Percentiles rank a stretch among this genome's conserved stretches.
These are phyloP conservation scores for Epiblema foenella DNA, from an alignment of 2,888 invertebrate genomes.

Conservation along the genomic window DNA sequence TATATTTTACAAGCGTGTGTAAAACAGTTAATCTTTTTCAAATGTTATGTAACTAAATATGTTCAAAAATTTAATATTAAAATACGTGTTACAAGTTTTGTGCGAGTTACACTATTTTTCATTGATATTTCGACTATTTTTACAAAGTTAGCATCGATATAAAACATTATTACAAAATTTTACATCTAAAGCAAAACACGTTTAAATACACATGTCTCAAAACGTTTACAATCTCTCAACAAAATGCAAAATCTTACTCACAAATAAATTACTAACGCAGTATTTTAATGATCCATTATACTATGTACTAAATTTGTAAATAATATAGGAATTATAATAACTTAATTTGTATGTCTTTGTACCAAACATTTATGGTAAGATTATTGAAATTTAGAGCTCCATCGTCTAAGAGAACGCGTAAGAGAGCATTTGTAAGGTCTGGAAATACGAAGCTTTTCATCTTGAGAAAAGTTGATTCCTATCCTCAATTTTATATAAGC, in stretches of 20 bases:
- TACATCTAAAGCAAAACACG: slow-evolving; percentile 66
- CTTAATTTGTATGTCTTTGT: slow-evolving; percentile 83
- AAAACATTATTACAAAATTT: slow-evolving; percentile 53
- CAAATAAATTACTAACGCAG: slow-evolving; percentile 77
- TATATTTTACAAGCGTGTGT: slow-evolving; percentile 55
- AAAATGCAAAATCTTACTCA: slow-evolving; percentile 77
- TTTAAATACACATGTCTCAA: slow-evolving; percentile 67
- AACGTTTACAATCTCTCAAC: slow-evolving; percentile 70
- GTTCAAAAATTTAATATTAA: slow-evolving; percentile 24
- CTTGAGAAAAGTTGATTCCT: slow-evolving; percentile 73
- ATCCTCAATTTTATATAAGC: slow-evolving; percentile 61
- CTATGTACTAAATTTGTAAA: slow-evolving; percentile 73
- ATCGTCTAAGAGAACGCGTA: slow-evolving; percentile 55
- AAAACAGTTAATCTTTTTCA: slow-evolving; percentile 13
- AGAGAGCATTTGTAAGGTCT: slow-evolving; percentile 67
- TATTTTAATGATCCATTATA: slow-evolving; percentile 57
- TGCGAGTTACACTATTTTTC: slow-evolving; percentile 50
- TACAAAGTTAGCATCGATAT: slow-evolving; percentile 43
- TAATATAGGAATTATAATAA: slow-evolving; percentile 73
- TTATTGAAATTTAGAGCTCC: slow-evolving; percentile 64
- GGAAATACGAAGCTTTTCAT: slow-evolving; percentile 73
- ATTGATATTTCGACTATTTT: slow-evolving; percentile 56
- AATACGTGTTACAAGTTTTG: slow-evolving; percentile 46
- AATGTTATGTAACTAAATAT: slow-evolving; percentile 25
- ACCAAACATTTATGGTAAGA: slow-evolving; percentile 74